These are phyloP conservation scores for Sarcophaga subvicina DNA, from an alignment of 2,888 invertebrate species.

Conservation along the genomic window DNA sequence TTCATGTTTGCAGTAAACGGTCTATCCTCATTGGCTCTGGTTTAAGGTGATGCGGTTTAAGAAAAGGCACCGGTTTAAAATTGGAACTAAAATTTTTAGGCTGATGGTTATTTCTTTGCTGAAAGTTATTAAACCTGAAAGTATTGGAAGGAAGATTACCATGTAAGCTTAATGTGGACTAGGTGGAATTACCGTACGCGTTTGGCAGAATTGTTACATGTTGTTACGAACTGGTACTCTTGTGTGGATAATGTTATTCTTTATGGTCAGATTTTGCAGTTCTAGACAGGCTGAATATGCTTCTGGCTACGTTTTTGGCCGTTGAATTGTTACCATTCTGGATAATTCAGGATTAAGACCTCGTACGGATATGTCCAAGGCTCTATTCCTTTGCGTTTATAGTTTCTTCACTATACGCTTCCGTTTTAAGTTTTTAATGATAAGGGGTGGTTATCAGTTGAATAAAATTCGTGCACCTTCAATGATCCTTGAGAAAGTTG, in stretches of 20 bases:
- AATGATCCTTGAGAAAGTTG: constrained; percentile 57
- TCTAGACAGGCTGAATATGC: constrained; percentile 58
- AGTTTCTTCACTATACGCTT: constrained; percentile 54
- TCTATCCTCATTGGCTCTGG: too few relatives aligned
- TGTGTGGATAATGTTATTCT: constrained; percentile 14
- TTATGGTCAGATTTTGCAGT: not conserved
- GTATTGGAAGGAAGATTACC: too few relatives aligned
- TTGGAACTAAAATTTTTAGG: too few relatives aligned
- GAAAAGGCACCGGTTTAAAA: too few relatives aligned
- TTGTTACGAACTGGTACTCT: too few relatives aligned
- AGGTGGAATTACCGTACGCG: too few relatives aligned
- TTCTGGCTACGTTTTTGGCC: constrained; percentile 54
- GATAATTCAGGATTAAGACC: constrained; percentile 54
- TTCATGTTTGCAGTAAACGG: too few relatives aligned
- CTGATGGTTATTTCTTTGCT: not conserved
- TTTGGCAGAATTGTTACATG: not conserved
- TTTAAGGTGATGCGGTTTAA: too few relatives aligned
- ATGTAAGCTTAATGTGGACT: too few relatives aligned
- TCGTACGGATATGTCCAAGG: constrained; percentile 43
- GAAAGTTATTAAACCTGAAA: too few relatives aligned
- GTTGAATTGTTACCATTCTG: constrained; percentile 57
- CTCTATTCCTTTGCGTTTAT: constrained; percentile 45
- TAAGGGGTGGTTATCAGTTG: constrained; percentile 63
- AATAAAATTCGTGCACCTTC: constrained; percentile 67
- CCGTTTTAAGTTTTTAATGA: constrained; percentile 66